Percentiles rank a stretch among this genome's conserved stretches.
Conservation (phyloP, 2,888 invertebrate species). For the Galerucella pusilla region DNA sequence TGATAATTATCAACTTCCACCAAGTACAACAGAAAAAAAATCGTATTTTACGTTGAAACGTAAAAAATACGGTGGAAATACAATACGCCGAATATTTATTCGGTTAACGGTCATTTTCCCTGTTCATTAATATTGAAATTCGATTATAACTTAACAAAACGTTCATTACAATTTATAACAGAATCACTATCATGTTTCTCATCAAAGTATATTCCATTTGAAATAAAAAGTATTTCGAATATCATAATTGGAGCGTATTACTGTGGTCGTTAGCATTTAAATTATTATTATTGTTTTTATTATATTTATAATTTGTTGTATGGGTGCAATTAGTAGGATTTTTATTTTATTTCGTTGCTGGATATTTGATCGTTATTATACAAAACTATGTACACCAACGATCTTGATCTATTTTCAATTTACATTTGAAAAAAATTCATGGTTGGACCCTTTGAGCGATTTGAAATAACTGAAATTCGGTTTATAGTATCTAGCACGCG, state of each 20-base stretch:
- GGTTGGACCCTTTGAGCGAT: constrained; percentile 30
- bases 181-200: constrained; percentile 52
- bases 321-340: neutral
- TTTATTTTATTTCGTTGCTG: too few relatives aligned
- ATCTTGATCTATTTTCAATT: constrained; percentile 16
- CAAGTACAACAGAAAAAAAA: neutral
- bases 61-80: neutral
- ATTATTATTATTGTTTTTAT: neutral
- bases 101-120: constrained; percentile 1
- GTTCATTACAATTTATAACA: constrained; percentile 48
- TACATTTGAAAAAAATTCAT: constrained; percentile 2
- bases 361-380: too few relatives aligned
- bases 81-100: constrained; percentile 6
- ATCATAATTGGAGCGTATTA: constrained; percentile 23
- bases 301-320: neutral
- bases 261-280: neutral
- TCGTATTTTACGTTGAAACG: neutral
- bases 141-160: constrained; percentile 43
- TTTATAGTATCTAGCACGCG: constrained; percentile 45
- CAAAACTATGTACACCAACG: too few relatives aligned
- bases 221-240: constrained; percentile 44
- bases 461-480: constrained; percentile 31
- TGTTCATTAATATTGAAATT: constrained; percentile 36
- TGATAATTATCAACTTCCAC: neutral
- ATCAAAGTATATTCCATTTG: constrained; percentile 41